Evolutionary conservation across 2,888 invertebrate genomes (phyloP).

Genomic region (Sarcophaga subvicina): DNA sequence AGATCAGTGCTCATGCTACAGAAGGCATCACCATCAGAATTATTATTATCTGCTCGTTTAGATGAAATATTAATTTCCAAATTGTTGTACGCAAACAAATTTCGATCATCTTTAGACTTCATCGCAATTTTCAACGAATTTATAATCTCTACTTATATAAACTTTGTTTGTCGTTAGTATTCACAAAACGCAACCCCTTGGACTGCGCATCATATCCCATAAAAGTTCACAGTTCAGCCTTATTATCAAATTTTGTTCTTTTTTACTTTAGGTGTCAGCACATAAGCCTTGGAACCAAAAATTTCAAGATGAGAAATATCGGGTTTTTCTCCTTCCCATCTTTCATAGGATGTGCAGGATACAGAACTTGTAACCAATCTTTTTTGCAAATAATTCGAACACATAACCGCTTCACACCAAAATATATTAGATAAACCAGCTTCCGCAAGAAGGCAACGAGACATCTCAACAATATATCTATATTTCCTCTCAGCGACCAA

Average conservation of each 20-base stretch:
- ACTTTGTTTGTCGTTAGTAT: too few relatives aligned
- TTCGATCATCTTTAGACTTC: neutral
- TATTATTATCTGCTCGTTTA: too few relatives aligned
- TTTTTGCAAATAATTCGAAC: too few relatives aligned
- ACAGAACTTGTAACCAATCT: constrained; percentile 14
- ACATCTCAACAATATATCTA: constrained; percentile 69
- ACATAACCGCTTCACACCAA: constrained; percentile 61
- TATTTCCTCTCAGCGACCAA: constrained; percentile 71
- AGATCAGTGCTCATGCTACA: too few relatives aligned
- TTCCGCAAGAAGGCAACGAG: constrained; percentile 73
- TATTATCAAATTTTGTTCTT: too few relatives aligned
- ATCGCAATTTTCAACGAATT: neutral
- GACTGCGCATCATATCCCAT: constrained; percentile 8
- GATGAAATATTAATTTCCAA: neutral
- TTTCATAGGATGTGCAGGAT: constrained; percentile 49
- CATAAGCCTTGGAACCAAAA: constrained; percentile 64
- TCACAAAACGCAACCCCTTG: too few relatives aligned
- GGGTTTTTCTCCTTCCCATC: constrained; percentile 57
- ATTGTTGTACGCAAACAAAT: neutral
- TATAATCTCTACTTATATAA: too few relatives aligned
- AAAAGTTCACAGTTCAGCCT: too few relatives aligned
- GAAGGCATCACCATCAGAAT: too few relatives aligned
- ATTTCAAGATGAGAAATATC: constrained; percentile 50
- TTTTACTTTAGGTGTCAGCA: constrained; percentile 37
- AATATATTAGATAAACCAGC: constrained; percentile 68